These are phyloP conservation scores for Fulmarus glacialis DNA, from an alignment of 2,113 vertebrate species.

Conservation along the genomic window DNA sequence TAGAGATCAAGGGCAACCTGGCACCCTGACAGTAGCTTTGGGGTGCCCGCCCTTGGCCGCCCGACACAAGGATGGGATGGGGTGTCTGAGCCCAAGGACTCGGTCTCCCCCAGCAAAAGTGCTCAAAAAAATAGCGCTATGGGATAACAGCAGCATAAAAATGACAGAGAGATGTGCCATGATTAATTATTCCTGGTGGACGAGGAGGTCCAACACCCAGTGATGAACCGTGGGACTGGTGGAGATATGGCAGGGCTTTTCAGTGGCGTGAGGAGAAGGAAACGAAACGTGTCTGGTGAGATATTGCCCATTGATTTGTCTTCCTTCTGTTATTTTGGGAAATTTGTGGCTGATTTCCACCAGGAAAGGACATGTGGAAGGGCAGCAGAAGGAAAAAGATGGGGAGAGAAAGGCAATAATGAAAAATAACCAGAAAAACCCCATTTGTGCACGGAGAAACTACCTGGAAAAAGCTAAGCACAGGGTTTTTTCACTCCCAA, in stretches of 20 bases:
- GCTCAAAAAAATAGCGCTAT: background rate
- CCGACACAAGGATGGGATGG: background rate
- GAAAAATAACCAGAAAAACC: background rate
- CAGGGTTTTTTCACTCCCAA: background rate
- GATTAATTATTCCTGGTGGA: background rate
- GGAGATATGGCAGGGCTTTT: background rate
- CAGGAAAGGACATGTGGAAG: background rate
- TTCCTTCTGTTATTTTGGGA: background rate
- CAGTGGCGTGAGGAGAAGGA: background rate
- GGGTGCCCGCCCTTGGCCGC: background rate
- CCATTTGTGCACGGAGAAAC: background rate
- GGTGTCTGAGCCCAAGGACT: background rate
- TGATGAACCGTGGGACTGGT: fast-evolving
- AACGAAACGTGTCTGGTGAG: background rate
- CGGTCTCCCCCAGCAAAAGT: background rate
- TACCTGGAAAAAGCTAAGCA: background rate
- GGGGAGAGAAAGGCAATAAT: background rate
- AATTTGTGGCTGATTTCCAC: background rate
- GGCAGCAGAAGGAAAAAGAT: background rate
- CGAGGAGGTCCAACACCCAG: background rate
- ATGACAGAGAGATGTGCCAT: background rate
- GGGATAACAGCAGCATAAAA: background rate
- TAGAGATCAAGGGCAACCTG: background rate
- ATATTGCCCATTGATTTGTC: background rate
- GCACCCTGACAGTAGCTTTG: background rate